phyloP scores from a whole-genome alignment of 2,113 vertebrate species.

The Sylvilagus bachmani region DNA sequence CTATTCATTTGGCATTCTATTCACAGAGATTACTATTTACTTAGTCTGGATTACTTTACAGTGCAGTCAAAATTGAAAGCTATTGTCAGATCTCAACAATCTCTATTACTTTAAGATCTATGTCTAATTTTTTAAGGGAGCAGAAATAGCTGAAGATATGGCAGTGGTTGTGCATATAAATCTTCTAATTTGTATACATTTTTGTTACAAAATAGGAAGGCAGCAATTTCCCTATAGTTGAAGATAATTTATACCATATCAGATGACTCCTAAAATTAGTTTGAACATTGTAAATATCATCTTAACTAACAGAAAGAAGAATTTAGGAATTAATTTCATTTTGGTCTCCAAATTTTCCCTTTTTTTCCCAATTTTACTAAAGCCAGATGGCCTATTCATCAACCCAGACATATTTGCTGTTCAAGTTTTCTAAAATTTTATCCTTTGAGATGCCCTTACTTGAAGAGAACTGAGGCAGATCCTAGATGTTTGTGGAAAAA shows the following conservation, averaged over 20 bases:
- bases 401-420: not conserved
- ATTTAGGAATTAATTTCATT: slow-evolving; percentile 11
- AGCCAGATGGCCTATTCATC: not conserved
- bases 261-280: not conserved
- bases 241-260: slow-evolving; percentile 1
- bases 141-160: not conserved
- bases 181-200: not conserved
- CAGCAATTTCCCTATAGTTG: not conserved
- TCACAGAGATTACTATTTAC: not conserved
- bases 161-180: not conserved
- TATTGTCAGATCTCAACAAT: not conserved
- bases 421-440: not conserved
- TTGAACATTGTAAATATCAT: not conserved
- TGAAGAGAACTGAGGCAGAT: not conserved
- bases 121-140: not conserved
- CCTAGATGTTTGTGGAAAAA: not conserved
- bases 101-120: not conserved
- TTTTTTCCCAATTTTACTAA: not conserved
- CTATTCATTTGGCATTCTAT: not conserved
- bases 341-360: not conserved
- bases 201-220: not conserved
- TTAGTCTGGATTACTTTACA: not conserved
- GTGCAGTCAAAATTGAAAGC: not conserved
- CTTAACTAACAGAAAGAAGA: not conserved
- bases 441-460: not conserved